These are phyloP conservation scores for Calonectris borealis DNA, from an alignment of 2,113 vertebrate genomes.

Conservation along the genomic window DNA sequence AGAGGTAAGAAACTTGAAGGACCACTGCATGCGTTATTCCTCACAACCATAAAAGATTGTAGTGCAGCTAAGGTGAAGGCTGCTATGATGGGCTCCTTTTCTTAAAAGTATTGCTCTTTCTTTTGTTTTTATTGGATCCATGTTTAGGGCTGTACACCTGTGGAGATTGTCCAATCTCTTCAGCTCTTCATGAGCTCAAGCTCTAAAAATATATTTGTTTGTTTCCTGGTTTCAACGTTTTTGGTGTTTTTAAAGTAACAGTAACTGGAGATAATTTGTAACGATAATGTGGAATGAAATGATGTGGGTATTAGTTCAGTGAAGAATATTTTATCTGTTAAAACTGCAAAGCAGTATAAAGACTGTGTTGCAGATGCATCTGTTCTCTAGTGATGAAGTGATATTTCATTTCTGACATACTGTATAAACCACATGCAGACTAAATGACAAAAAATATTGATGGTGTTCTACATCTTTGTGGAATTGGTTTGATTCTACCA, in stretches of 20 bases:
- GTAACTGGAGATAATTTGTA: background rate
- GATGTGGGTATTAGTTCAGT: background rate
- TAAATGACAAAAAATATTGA: too few species aligned
- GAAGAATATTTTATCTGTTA: background rate
- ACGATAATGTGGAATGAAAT: background rate
- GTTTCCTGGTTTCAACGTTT: background rate
- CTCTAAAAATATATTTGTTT: background rate
- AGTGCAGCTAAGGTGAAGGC: background rate
- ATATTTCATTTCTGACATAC: background rate
- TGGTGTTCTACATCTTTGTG: background rate
- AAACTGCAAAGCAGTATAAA: background rate
- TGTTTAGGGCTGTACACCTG: background rate
- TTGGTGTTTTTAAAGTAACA: background rate
- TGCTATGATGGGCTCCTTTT: background rate
- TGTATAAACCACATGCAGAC: background rate
- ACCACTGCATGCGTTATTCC: rapidly evolving
- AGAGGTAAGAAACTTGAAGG: background rate
- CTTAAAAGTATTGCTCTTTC: background rate
- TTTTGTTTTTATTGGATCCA: rapidly evolving
- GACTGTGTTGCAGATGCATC: background rate
- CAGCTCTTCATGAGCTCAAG: background rate
- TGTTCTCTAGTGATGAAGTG: background rate
- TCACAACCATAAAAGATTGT: rapidly evolving
- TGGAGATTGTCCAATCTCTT: background rate
- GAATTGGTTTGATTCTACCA: background rate